Base-by-base conservation (phyloP, 2,888 invertebrate genomes). In the Acholoe squamosa region DNA sequence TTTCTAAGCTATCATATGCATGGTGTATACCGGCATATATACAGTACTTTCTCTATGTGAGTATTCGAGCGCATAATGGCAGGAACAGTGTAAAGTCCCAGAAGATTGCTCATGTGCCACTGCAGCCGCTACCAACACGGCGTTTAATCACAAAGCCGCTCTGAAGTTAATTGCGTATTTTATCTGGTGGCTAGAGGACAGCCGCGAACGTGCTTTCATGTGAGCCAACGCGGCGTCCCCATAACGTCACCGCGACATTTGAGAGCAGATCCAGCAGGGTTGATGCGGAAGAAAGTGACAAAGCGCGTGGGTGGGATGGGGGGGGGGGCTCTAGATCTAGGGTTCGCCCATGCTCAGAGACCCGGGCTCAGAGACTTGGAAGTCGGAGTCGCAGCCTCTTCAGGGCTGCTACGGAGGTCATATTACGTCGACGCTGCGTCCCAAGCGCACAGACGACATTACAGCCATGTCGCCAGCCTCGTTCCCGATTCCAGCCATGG, bases 121-220 rank as follows among this genome's bases (percentile, higher is more conserved):
- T 43, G 10, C 43, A 43, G 43, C 43, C 43, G 43, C 43, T 43
- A 43, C 43, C 43, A 1, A 19, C 31, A 25, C 14, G 71, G 31
- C 28, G 71, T 71, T 71, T 71, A n/a, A 71, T 71, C 28, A 71
- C 28, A 14, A 0, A 14, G 14, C 19, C 28, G 71, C 71, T 28
- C 7, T 25, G 71, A 71, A 71, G 71, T 25, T 71, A 71, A 71
- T 71, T 71, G 71, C 28, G 25, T 71, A 71, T 71, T 71, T 71
- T 71, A 71, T 71, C 71, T 71, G 28, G 71, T 5, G 14, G 31
- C 28, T 71, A 28, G 71, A 25, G 61, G 19, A 61, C 19, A n/a
- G 71, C 25, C 14, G 71, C n/a, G 28, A 25, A 28, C 28, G 28
- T 28, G 71, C 71, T 28, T 71, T 71, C 71, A 71, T 71, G 28